These are phyloP conservation scores for Drosophila heteroneura DNA, from an alignment of 2,888 invertebrate genomes.

Conservation along the genomic window DNA sequence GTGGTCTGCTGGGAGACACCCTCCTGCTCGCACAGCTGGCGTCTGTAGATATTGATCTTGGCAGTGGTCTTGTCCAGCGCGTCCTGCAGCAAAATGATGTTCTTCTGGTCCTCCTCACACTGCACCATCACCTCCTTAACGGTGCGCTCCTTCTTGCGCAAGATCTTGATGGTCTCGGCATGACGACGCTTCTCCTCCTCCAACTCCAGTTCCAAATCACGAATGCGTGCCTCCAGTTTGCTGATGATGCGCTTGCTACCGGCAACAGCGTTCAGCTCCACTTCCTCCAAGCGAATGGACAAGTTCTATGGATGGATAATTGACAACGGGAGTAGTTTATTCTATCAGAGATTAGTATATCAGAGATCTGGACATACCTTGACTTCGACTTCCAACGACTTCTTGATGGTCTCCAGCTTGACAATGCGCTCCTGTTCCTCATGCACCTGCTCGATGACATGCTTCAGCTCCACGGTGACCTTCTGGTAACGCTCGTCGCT, in stretches of 20 bases:
- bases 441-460: slow-evolving; percentile 96
- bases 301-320: slow-evolving; percentile 87
- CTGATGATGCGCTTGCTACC: slow-evolving; percentile 98
- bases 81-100: slow-evolving; percentile 96
- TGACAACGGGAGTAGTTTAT: not conserved
- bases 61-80: slow-evolving; percentile 93
- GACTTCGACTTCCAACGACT: slow-evolving; percentile 98
- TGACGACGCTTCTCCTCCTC: slow-evolving; percentile 99
- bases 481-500: slow-evolving; percentile 98
- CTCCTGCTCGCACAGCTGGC: slow-evolving; percentile 97
- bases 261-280: slow-evolving; percentile 98
- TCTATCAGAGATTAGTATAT: not conserved
- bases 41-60: slow-evolving; percentile 97
- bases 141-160: slow-evolving; percentile 98
- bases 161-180: slow-evolving; percentile 98
- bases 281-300: slow-evolving; percentile 96
- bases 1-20: slow-evolving; percentile 96
- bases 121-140: slow-evolving; percentile 98
- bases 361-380: slow-evolving; percentile 87
- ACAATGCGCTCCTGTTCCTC: slow-evolving; percentile 98
- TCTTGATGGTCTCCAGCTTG: slow-evolving; percentile 98
- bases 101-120: slow-evolving; percentile 98
- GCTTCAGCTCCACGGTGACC: slow-evolving; percentile 96
- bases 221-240: slow-evolving; percentile 97
- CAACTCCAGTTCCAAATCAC: slow-evolving; percentile 96